phyloP scores from a whole-genome alignment of 2,113 vertebrate species.

The Conger conger region DNA sequence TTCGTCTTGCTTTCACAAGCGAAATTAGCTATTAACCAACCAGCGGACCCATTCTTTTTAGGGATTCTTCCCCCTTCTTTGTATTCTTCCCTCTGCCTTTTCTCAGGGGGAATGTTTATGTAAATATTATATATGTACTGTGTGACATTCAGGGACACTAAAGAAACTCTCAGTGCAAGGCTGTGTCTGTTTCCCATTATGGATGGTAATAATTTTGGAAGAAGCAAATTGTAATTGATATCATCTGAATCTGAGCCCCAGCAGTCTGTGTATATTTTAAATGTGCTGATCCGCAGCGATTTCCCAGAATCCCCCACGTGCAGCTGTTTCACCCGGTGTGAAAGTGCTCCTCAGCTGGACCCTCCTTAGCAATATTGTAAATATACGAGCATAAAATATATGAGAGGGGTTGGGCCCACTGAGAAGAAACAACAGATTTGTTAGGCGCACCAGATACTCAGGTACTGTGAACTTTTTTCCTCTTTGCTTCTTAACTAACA shows the following conservation, averaged over 20 bases:
- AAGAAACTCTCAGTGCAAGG: background rate
- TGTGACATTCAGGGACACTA: slow-evolving; percentile 2
- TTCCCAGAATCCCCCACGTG: background rate
- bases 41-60: background rate
- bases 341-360: background rate
- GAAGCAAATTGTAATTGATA: background rate
- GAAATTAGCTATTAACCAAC: background rate
- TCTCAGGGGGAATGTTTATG: background rate
- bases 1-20: background rate
- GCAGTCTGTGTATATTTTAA: background rate
- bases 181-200: background rate
- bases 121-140: slow-evolving; percentile 7
- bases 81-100: background rate
- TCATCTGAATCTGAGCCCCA: background rate
- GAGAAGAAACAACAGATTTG: no score
- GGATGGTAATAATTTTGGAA: background rate
- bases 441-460: no score
- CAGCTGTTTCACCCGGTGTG: background rate
- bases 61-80: background rate
- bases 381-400: background rate
- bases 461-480: no score
- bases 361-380: background rate
- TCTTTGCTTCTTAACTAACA: no score
- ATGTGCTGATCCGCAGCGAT: background rate
- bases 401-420: no score